These are phyloP conservation scores for Gila robusta DNA, from an alignment of 2,797 vertebrate species.

Conservation along the genomic window DNA sequence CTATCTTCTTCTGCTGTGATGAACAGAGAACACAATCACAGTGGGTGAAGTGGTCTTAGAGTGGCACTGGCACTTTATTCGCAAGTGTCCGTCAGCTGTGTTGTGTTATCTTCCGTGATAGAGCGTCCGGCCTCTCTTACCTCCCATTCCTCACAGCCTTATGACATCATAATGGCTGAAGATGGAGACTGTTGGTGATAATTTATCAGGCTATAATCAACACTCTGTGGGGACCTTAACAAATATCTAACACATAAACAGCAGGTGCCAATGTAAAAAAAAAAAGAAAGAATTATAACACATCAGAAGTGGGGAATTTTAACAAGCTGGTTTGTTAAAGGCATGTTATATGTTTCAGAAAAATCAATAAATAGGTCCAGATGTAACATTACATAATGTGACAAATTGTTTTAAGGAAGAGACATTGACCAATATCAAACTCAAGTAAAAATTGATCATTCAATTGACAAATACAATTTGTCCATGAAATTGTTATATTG, in stretches of 20 bases:
- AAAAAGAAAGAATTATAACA: neutral
- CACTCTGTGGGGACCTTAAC: constrained; percentile 17
- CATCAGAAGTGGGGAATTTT: neutral
- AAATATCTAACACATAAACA: constrained; percentile 27
- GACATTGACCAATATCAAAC: neutral
- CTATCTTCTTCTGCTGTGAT: constrained; percentile 77
- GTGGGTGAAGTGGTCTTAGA: constrained; percentile 67
- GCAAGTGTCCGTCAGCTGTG: constrained; percentile 49
- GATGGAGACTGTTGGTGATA: constrained; percentile 9
- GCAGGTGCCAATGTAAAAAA: neutral
- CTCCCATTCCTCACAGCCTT: neutral
- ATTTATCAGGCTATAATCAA: constrained; percentile 36
- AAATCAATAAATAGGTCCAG: constrained; percentile 22
- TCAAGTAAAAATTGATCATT: neutral
- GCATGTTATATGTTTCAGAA: neutral
- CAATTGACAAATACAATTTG: neutral
- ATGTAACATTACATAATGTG: neutral
- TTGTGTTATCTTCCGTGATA: constrained; percentile 59
- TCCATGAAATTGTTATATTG: neutral
- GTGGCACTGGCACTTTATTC: constrained; percentile 70
- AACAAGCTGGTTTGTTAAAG: constrained; percentile 9
- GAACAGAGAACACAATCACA: constrained; percentile 79
- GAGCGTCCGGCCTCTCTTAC: constrained; percentile 12
- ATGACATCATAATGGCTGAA: constrained; percentile 3
- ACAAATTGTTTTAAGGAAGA: constrained; percentile 1